phyloP scores from a whole-genome alignment of 2,888 invertebrate genomes.

The Silvanus unidentatus region DNA sequence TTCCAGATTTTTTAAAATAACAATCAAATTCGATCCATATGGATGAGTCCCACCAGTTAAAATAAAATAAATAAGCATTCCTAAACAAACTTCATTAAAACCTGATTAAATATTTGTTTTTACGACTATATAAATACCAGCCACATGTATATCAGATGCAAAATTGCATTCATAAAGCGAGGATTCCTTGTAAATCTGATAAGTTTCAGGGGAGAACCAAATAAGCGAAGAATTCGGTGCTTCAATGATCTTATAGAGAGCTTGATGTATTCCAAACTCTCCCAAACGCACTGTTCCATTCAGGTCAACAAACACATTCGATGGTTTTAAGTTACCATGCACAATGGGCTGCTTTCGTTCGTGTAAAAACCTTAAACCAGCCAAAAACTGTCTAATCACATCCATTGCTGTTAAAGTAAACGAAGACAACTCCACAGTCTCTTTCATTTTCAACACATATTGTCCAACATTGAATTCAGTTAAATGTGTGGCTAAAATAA shows the following conservation, averaged over 20 bases:
- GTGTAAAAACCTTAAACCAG: constrained; percentile 40
- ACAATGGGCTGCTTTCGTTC: constrained; percentile 36
- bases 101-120: neutral
- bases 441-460: constrained; percentile 36
- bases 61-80: constrained; percentile 44
- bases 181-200: constrained; percentile 26
- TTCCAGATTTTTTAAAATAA: constrained; percentile 40
- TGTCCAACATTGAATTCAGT: constrained; percentile 44
- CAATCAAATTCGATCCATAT: constrained; percentile 38
- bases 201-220: constrained; percentile 45
- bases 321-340: constrained; percentile 47
- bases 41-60: constrained; percentile 43
- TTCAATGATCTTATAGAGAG: constrained; percentile 36
- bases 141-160: constrained; percentile 43
- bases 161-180: constrained; percentile 35
- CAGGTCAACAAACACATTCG: constrained; percentile 44
- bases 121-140: constrained; percentile 33
- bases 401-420: constrained; percentile 29
- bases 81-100: constrained; percentile 13
- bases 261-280: constrained; percentile 45
- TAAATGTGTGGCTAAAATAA: constrained; percentile 39
- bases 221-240: constrained; percentile 41
- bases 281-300: constrained; percentile 40
- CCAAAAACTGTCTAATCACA: constrained; percentile 33
- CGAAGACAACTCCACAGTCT: constrained; percentile 20